phyloP scores from a whole-genome alignment of 2,888 invertebrate genomes.

The Macrosiphum euphorbiae region DNA sequence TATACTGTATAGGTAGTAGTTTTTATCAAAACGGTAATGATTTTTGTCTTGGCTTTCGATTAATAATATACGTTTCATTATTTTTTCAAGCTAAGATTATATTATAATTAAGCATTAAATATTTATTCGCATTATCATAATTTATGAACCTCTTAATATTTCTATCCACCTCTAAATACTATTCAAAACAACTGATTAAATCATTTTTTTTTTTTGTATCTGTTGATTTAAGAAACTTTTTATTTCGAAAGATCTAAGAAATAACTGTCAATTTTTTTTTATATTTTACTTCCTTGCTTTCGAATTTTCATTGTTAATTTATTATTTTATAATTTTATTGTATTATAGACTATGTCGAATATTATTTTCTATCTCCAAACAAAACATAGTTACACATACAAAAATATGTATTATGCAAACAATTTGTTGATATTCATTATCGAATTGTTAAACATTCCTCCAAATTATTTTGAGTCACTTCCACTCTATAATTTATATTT shows the following conservation, averaged over 20 bases:
- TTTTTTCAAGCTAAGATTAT: background rate
- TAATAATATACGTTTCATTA: background rate
- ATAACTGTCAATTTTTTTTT: background rate
- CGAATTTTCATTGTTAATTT: too few species aligned
- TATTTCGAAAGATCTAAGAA: background rate
- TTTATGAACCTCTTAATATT: background rate
- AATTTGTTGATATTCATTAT: too few species aligned
- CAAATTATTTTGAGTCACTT: background rate
- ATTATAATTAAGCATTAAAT: background rate
- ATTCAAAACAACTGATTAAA: background rate
- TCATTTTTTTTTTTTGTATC: background rate
- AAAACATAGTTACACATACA: too few species aligned
- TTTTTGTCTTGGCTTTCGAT: background rate
- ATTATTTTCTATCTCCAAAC: too few species aligned
- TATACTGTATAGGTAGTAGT: too few species aligned
- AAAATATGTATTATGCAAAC: too few species aligned
- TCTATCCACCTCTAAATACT: background rate
- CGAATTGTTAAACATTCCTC: too few species aligned
- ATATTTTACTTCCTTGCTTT: background rate
- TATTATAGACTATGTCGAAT: too few species aligned
- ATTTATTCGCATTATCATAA: background rate
- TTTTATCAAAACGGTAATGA: background rate
- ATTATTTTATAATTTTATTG: too few species aligned
- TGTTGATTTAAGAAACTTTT: background rate
- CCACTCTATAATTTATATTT: background rate